These are phyloP conservation scores for Trichechus manatus DNA, from an alignment of 2,113 vertebrate species.

Conservation along the genomic window DNA sequence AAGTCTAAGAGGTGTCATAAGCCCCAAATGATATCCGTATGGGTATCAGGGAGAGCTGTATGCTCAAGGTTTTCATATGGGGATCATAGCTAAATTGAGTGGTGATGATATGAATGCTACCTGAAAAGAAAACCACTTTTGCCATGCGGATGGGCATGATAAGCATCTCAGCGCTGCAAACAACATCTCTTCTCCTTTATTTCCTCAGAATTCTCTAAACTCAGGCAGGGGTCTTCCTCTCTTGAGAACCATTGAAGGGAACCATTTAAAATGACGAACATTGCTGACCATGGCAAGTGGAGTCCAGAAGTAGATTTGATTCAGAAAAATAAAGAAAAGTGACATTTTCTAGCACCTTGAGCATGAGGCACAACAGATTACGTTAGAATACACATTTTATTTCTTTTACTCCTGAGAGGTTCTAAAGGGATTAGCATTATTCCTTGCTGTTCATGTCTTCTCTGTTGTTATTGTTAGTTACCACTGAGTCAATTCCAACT, in stretches of 20 bases:
- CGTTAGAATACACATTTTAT: neutral
- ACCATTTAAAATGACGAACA: neutral
- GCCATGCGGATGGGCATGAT: rapidly evolving
- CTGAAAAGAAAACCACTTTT: neutral
- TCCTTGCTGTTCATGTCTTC: neutral
- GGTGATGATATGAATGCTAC: neutral
- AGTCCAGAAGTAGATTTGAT: neutral
- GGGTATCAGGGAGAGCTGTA: neutral
- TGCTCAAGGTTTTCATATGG: rapidly evolving
- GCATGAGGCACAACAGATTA: neutral
- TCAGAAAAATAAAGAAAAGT: neutral
- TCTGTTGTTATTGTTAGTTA: neutral
- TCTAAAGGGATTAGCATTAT: neutral
- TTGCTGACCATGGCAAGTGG: neutral
- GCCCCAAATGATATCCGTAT: neutral
- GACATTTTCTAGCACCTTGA: neutral
- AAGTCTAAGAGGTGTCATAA: neutral
- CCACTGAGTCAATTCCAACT: neutral
- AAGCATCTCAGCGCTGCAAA: neutral
- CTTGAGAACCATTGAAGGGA: neutral
- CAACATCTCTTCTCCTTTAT: neutral
- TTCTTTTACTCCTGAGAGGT: neutral
- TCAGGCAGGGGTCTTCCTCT: neutral
- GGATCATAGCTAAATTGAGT: neutral
- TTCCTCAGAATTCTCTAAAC: neutral